phyloP scores from a whole-genome alignment of 2,888 invertebrate genomes.

The Periphyllus acericola region DNA sequence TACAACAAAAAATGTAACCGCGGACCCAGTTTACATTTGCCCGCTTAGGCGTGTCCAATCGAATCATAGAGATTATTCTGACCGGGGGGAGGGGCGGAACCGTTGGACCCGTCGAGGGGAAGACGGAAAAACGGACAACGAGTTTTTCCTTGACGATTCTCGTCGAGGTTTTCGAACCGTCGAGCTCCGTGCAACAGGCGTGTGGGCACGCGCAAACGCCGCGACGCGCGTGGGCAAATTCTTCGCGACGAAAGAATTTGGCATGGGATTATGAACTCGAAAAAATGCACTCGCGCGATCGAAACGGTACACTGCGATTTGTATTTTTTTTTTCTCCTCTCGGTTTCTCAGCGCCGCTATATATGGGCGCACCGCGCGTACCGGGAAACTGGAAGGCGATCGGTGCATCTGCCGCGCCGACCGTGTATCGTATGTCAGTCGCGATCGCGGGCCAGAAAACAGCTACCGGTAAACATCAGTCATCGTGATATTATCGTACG shows the following conservation, averaged over 20 bases:
- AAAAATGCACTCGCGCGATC: not conserved
- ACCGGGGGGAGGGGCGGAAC: too few species aligned
- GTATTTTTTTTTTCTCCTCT: not conserved
- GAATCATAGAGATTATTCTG: too few species aligned
- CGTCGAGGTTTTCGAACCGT: too few species aligned
- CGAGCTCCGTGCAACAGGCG: too few species aligned
- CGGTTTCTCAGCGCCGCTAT: not conserved
- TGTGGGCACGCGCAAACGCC: not conserved
- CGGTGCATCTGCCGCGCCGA: not conserved
- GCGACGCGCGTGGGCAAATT: not conserved
- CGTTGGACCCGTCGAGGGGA: too few species aligned
- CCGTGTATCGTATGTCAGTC: conserved; percentile 36
- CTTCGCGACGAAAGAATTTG: not conserved
- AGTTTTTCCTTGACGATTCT: too few species aligned
- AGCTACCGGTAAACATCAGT: not conserved
- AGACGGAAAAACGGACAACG: too few species aligned
- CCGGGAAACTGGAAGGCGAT: conserved; percentile 34
- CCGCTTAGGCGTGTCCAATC: too few species aligned
- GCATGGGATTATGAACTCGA: conserved; percentile 14
- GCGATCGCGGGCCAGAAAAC: not conserved
- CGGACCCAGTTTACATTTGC: too few species aligned
- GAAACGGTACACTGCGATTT: not conserved
- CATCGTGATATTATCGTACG: too few species aligned
- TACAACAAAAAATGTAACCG: too few species aligned
- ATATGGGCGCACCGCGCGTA: conserved; percentile 7